A percentile compares a stretch with the other conserved stretches of the same genome.
These are phyloP conservation scores for Valencia hispanica DNA, from an alignment of 2,797 vertebrate species.

Conservation along the genomic window DNA sequence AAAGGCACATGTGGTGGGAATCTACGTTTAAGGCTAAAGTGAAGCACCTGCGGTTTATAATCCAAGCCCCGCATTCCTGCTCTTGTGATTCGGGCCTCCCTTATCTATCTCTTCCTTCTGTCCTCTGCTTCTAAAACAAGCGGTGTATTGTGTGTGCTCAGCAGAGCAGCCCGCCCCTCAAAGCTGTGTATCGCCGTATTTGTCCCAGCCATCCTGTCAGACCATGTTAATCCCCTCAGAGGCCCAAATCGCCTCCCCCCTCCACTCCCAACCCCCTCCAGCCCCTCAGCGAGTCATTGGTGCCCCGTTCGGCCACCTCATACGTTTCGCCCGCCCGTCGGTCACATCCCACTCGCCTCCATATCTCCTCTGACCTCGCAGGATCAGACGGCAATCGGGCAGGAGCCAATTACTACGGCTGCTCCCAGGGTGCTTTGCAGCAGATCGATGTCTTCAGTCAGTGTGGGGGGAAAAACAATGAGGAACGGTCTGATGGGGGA, in stretches of 20 bases:
- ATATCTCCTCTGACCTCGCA: conserved; percentile 52
- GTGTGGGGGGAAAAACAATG: conserved; percentile 47
- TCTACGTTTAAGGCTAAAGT: conserved; percentile 36
- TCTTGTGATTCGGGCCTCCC: conserved; percentile 67
- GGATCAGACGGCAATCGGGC: conserved; percentile 63
- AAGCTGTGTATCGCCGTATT: conserved; percentile 44
- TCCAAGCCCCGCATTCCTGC: conserved; percentile 62
- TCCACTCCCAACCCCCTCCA: too few relatives aligned
- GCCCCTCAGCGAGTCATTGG: too few relatives aligned
- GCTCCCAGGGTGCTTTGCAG: conserved; percentile 70
- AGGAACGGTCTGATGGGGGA: conserved; percentile 1
- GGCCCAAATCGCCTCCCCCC: conserved; percentile 54
- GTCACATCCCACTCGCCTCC: conserved; percentile 7
- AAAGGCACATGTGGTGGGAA: conserved; percentile 18
- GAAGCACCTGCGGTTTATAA: conserved; percentile 66
- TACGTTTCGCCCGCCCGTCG: conserved; percentile 53
- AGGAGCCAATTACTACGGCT: conserved; percentile 49
- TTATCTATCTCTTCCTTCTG: conserved; percentile 68
- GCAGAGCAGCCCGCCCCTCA: conserved; percentile 71
- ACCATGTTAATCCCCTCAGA: conserved; percentile 73
- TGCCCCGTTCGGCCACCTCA: conserved; percentile 27
- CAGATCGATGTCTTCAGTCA: conserved; percentile 54
- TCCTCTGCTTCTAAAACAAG: conserved; percentile 75
- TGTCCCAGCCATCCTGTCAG: conserved; percentile 71
- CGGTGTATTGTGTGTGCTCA: conserved; percentile 75